Evolutionary conservation across 2,888 invertebrate species (phyloP).

Genomic region (Eretmocerus hayati): DNA sequence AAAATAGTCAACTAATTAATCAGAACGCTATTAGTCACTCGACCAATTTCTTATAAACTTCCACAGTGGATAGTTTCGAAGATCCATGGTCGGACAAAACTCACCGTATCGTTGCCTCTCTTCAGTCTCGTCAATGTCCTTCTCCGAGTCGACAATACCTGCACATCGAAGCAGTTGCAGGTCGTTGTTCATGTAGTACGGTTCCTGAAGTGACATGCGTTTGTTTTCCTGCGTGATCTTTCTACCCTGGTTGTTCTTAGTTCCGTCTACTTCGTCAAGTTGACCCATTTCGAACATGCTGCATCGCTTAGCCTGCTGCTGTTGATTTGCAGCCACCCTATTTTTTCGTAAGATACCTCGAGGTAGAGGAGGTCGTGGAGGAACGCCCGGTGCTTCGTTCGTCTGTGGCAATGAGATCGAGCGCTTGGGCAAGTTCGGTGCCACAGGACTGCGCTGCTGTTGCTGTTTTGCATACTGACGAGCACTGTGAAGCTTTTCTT

Average conservation of each 20-base stretch:
- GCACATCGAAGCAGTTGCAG: constrained; percentile 34
- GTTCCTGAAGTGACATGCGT: constrained; percentile 69
- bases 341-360: constrained; percentile 64
- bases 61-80: too few species aligned
- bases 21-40: too few species aligned
- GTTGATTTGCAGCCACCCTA: constrained; percentile 25
- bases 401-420: constrained; percentile 56
- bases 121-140: constrained; percentile 45
- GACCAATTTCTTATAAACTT: too few species aligned
- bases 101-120: constrained; percentile 37
- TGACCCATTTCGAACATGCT: constrained; percentile 75
- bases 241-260: constrained; percentile 27
- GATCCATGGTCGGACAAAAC: too few species aligned
- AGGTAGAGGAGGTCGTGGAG: constrained; percentile 66
- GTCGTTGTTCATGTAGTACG: constrained; percentile 55
- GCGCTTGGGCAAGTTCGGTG: constrained; percentile 60
- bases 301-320: constrained; percentile 52
- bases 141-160: constrained; percentile 40
- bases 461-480: constrained; percentile 21
- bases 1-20: too few species aligned
- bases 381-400: constrained; percentile 51
- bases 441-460: constrained; percentile 34
- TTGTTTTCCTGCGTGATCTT: constrained; percentile 55
- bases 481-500: constrained; percentile 30
- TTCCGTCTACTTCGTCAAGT: constrained; percentile 50